Evolutionary conservation across 1,140 invertebrate genomes (phyloP), one percentile per base, ranked within the genome.

Genomic region (Polypedilum pembai): DNA sequence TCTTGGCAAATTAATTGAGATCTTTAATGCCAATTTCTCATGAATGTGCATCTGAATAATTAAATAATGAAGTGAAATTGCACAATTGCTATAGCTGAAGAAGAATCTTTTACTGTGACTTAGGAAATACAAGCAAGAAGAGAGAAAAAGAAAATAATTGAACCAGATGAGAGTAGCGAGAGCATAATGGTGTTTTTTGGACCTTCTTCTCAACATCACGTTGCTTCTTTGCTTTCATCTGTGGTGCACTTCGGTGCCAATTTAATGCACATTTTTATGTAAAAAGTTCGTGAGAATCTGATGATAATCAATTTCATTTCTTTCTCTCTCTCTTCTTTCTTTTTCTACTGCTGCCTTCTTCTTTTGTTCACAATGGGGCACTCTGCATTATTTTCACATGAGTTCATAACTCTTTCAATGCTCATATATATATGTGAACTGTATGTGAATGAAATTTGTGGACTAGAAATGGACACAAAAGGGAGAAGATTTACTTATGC

Each of bases 11-110:
- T 69, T 69, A 69, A 69, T 69, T 69, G 65, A 69, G 65, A 69
- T 69, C 45, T 69, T 69, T 69, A 69, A 69, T 69, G 65, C 65
- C 65, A 69, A 69, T 69, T 33, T 69, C 65, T 69, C 65, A 69
- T 21, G 17, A 21, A 20, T 18, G 65, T 69, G 17, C 20, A 69
- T 69, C 65, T 69, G 45, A 69, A 69, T 69, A 69, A 18, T 69
- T 21, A 69, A 10, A 69, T 21, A 69, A 21, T 69, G 20, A 18
- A 69, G 18, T 18, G 65, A 21, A 20, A 12, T 69, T 69, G 65
- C 65, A 69, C 65, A 69, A 69, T 69, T 33, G 24, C 24, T 33
- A 33, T 1, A 3, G 24, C 24, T 33, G 24, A 33, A 33, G 24
- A 33, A 33, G 24, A 33, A 33, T 33, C 24, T 33, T 33, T 1